Evolutionary conservation across 2,113 vertebrate species (phyloP).

Genomic region (Datnioides undecimradiatus): DNA sequence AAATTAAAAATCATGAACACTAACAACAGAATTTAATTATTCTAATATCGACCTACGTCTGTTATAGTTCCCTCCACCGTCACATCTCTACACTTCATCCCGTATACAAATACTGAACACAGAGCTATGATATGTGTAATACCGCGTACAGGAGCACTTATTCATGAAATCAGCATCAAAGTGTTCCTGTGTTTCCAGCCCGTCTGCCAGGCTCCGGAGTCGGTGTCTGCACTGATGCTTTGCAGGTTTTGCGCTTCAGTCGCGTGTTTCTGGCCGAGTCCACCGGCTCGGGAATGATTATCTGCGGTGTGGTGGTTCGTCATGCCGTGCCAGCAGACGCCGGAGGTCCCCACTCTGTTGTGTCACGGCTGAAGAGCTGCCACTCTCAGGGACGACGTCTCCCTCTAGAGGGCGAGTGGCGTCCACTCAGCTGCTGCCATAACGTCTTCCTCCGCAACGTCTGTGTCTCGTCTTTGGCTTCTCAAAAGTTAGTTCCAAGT

Average conservation of each 20-base stretch:
- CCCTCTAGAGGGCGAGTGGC: conserved; percentile 52
- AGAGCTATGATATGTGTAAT: conserved; percentile 44
- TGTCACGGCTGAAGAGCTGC: too few species aligned
- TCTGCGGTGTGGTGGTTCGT: conserved; percentile 9
- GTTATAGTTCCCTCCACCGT: neutral
- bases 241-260: conserved; percentile 4
- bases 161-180: conserved; percentile 40
- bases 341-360: neutral
- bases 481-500: conserved; percentile 32
- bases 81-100: conserved; percentile 28
- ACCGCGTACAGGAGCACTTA: conserved; percentile 29
- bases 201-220: neutral
- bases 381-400: too few species aligned
- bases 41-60: conserved; percentile 15
- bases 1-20: conserved; percentile 7
- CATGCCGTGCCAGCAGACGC: conserved; percentile 19
- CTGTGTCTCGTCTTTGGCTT: conserved; percentile 75
- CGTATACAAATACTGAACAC: conserved; percentile 59
- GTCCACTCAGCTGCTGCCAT: conserved; percentile 5
- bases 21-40: neutral
- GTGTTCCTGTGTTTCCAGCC: conserved; percentile 2
- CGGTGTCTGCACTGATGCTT: neutral
- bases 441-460: conserved; percentile 11
- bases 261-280: conserved; percentile 16
- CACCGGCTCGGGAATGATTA: neutral